Evolutionary conservation across 2,888 invertebrate species (phyloP).

Genomic region (Maniola hyperantus): DNA sequence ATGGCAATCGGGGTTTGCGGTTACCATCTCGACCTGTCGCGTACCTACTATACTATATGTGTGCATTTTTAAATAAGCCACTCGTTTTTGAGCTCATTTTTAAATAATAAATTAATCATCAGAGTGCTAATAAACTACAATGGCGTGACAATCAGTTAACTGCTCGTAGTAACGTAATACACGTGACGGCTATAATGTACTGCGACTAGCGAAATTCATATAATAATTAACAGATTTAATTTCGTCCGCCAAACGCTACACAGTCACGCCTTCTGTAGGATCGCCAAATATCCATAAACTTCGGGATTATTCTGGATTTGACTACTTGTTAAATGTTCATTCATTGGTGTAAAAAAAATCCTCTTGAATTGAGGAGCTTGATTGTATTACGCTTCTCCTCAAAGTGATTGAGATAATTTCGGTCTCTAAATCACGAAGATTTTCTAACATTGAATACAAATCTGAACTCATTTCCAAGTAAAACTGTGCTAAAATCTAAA

Average conservation of each 20-base stretch:
- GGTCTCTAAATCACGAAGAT: no score
- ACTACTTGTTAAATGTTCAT: not conserved
- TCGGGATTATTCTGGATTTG: not conserved
- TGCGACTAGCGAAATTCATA: conserved; percentile 48
- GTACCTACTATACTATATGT: no score
- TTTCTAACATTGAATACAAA: no score
- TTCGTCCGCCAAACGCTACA: conserved; percentile 26
- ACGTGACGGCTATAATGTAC: conserved; percentile 48
- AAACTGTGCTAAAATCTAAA: no score
- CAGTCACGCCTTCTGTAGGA: not conserved
- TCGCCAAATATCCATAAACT: not conserved
- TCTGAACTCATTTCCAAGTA: no score
- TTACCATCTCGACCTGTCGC: no score
- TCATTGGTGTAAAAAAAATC: not conserved
- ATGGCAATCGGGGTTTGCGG: no score
- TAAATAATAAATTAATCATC: not conserved
- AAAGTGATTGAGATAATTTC: no score
- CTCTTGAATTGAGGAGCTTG: no score
- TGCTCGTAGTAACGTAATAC: conserved; percentile 35
- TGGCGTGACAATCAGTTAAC: not conserved
- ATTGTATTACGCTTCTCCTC: no score
- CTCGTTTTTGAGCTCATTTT: not conserved
- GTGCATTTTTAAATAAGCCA: not conserved
- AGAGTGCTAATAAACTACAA: not conserved
- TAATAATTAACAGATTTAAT: conserved; percentile 43